phyloP scores from a whole-genome alignment of 2,888 invertebrate species.

The Zygogramma bicolorata region DNA sequence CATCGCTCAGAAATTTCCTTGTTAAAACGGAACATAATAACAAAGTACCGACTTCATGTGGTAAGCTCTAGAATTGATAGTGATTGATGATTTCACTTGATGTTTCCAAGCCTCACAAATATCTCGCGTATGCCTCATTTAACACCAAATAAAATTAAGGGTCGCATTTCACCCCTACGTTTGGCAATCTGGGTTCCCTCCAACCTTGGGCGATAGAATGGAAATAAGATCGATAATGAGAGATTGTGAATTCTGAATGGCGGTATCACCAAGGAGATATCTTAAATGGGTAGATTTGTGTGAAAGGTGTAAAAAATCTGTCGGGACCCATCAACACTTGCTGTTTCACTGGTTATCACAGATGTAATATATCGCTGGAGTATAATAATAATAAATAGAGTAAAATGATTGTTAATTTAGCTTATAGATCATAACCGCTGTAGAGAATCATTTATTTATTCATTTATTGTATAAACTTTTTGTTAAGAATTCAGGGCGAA shows the following conservation, averaged over 20 bases:
- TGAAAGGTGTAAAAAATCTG: not conserved
- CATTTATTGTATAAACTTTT: too few species aligned
- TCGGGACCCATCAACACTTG: too few species aligned
- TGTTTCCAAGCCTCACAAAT: conserved; percentile 34
- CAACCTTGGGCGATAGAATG: not conserved
- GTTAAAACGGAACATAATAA: conserved; percentile 25
- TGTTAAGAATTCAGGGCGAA: too few species aligned
- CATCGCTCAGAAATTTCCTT: conserved; percentile 19
- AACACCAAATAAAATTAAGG: conserved; percentile 36
- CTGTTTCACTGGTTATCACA: too few species aligned
- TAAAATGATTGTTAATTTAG: too few species aligned
- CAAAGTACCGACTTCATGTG: conserved; percentile 26
- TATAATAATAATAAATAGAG: too few species aligned
- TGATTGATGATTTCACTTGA: conserved; percentile 29
- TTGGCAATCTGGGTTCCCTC: not conserved
- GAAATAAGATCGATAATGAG: conserved; percentile 15
- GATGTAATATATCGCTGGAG: too few species aligned
- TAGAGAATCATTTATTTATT: too few species aligned
- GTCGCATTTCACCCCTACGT: conserved; percentile 28
- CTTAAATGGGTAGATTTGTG: not conserved
- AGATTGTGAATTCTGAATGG: conserved; percentile 5
- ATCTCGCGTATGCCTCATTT: conserved; percentile 42
- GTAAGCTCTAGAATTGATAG: conserved; percentile 28
- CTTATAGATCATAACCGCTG: too few species aligned
- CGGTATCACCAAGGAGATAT: not conserved